Conservation (phyloP, 2,888 invertebrate species). For the Drosophila suboccidentalis region DNA sequence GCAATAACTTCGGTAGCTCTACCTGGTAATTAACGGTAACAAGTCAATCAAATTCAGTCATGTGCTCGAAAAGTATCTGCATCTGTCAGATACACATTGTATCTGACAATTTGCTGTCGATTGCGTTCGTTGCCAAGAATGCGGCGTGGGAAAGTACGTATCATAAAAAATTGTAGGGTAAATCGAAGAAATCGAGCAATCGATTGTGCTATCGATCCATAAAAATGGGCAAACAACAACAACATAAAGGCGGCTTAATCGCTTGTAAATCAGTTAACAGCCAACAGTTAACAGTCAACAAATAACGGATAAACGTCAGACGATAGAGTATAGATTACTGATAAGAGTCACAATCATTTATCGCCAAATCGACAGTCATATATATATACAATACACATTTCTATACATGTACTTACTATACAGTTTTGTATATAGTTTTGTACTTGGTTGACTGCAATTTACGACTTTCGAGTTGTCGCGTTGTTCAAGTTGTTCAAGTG, state of each 20-base stretch:
- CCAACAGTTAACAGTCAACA: constrained; percentile 4
- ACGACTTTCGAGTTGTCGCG: constrained; percentile 27
- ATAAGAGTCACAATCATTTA: constrained; percentile 28
- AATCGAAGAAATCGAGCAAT: not conserved
- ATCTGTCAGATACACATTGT: constrained; percentile 14
- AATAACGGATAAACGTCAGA: constrained; percentile 22
- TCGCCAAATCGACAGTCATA: constrained; percentile 18
- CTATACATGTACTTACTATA: not conserved
- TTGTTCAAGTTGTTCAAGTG: constrained; percentile 5
- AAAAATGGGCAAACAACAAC: constrained; percentile 26
- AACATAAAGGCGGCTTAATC: constrained; percentile 42
- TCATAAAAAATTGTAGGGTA: constrained; percentile 16
- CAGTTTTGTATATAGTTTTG: constrained; percentile 10
- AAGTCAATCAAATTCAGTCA: constrained; percentile 39
- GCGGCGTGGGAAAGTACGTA: constrained; percentile 37
- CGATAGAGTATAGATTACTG: constrained; percentile 27
- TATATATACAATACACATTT: not conserved
- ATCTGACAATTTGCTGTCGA: not conserved
- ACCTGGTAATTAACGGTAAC: constrained; percentile 38
- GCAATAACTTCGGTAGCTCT: not conserved
- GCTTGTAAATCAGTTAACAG: constrained; percentile 72
- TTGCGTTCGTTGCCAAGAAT: constrained; percentile 16
- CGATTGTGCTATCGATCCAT: constrained; percentile 14
- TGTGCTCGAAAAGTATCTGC: constrained; percentile 10
- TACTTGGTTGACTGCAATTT: constrained; percentile 35